Conservation (phyloP, 1,140 invertebrate species). For the Liolophura sinensis region DNA sequence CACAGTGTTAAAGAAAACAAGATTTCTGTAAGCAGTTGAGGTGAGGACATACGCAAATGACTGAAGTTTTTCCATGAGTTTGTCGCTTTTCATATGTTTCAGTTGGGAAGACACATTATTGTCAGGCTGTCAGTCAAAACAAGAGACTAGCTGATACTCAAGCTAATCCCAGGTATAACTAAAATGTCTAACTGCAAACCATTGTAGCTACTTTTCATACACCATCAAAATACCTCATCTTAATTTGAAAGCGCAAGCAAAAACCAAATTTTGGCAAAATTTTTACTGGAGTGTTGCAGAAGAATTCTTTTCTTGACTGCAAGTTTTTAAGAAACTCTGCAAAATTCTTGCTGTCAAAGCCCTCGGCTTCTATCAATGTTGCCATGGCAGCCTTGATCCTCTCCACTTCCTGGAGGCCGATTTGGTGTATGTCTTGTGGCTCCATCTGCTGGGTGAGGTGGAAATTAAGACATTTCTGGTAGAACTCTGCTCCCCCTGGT, state of each 20-base stretch:
- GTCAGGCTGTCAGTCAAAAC: too few species aligned
- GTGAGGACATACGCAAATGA: too few species aligned
- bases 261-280: neutral
- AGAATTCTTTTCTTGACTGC: slow-evolving; percentile 12
- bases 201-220: neutral
- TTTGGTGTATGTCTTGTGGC: slow-evolving; percentile 51
- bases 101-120: too few species aligned
- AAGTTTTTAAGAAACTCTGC: slow-evolving; percentile 12
- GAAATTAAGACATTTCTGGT: slow-evolving; percentile 48
- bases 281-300: slow-evolving; percentile 17
- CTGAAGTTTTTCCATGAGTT: too few species aligned
- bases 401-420: slow-evolving; percentile 53
- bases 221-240: neutral
- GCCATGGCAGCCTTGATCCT: slow-evolving; percentile 51
- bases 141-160: too few species aligned
- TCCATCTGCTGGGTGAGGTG: slow-evolving; percentile 47
- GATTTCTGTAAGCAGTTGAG: too few species aligned
- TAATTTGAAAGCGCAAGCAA: neutral
- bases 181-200: neutral
- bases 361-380: slow-evolving; percentile 33
- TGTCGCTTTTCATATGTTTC: too few species aligned
- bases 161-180: neutral
- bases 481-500: slow-evolving; percentile 43
- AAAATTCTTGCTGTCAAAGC: slow-evolving; percentile 17
- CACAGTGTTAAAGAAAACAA: too few species aligned